Evolutionary conservation across 2,797 vertebrate species (phyloP).

Genomic region (Amphiprion clarkii): DNA sequence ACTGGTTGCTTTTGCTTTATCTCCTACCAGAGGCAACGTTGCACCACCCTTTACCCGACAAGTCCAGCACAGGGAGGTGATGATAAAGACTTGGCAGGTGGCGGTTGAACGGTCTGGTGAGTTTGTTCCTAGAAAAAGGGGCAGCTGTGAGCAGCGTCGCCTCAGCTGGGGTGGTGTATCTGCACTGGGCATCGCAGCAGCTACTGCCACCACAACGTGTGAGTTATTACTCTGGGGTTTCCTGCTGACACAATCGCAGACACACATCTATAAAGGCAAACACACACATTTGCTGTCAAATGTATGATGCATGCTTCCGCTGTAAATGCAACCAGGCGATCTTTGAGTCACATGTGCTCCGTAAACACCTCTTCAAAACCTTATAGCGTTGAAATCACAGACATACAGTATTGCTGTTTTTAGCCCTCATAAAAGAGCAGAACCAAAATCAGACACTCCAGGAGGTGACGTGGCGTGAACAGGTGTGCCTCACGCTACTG

Average conservation of each 20-base stretch:
- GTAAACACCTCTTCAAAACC: constrained; percentile 21
- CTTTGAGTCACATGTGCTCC: constrained; percentile 19
- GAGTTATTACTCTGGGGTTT: constrained; percentile 71
- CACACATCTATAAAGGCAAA: background rate
- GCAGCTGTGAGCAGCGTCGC: constrained; percentile 31
- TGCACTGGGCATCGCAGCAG: constrained; percentile 40
- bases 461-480: constrained; percentile 57
- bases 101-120: constrained; percentile 76
- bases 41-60: background rate
- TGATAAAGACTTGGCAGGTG: constrained; percentile 75
- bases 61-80: constrained; percentile 33
- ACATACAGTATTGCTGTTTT: background rate
- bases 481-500: constrained; percentile 58
- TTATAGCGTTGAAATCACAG: constrained; percentile 2
- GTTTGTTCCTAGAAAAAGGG: constrained; percentile 56
- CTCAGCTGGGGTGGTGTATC: constrained; percentile 39
- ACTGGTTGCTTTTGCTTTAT: constrained; percentile 31
- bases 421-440: constrained; percentile 17
- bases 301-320: constrained; percentile 3
- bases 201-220: constrained; percentile 53
- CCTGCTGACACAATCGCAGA: constrained; percentile 51
- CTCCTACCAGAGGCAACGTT: constrained; percentile 20
- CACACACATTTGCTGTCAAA: constrained; percentile 28
- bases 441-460: constrained; percentile 61
- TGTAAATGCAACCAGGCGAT: background rate